A percentile compares a stretch with the other conserved stretches of the same genome.
phyloP scores from a whole-genome alignment of 2,888 invertebrate species.

The Phaonia tiefii region DNA sequence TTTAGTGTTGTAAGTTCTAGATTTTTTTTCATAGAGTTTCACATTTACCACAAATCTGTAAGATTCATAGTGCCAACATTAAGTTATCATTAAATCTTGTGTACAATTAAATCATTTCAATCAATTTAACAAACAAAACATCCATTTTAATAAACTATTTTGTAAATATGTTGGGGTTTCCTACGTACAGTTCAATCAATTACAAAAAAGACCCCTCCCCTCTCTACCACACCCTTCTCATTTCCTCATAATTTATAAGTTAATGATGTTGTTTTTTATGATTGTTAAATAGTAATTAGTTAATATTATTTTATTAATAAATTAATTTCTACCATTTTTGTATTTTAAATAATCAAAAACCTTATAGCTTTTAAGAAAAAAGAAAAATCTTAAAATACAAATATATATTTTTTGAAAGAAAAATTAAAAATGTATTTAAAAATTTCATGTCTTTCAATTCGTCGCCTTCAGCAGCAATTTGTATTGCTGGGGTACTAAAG shows the following conservation, averaged over 20 bases:
- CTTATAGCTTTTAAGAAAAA: constrained; percentile 53
- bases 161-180: constrained; percentile 58
- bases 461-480: constrained; percentile 73
- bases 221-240: neutral
- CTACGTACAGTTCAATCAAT: too few relatives aligned
- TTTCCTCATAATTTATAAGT: constrained; percentile 46
- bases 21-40: neutral
- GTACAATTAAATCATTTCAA: constrained; percentile 9
- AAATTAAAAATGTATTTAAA: constrained; percentile 26
- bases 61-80: constrained; percentile 60
- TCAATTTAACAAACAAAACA: constrained; percentile 43
- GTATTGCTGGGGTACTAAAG: constrained; percentile 85
- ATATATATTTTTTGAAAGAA: constrained; percentile 62
- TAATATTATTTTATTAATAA: constrained; percentile 41
- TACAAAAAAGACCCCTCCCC: constrained; percentile 12
- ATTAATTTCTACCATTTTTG: constrained; percentile 15
- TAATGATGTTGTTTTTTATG: constrained; percentile 67
- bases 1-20: constrained; percentile 34
- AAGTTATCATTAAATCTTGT: constrained; percentile 36
- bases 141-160: too few relatives aligned
- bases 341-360: constrained; percentile 48
- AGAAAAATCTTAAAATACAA: constrained; percentile 61
- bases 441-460: constrained; percentile 61
- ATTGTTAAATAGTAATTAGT: constrained; percentile 70
- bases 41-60: constrained; percentile 37